Base-by-base conservation (phyloP, 2,113 vertebrate species). In the Antechinus flavipes region DNA sequence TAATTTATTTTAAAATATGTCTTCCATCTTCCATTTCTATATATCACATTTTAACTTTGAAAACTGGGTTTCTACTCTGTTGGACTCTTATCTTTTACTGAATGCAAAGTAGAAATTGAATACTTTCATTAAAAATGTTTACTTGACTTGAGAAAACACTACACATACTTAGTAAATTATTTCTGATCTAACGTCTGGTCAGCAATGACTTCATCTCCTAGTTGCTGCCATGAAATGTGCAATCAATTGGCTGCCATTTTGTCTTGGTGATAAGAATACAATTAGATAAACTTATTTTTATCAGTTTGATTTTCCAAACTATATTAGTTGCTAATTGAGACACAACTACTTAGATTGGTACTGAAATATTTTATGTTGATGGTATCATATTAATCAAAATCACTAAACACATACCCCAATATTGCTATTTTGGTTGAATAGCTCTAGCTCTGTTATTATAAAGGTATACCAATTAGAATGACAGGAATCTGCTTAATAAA, bases 81-180 rank as follows among this genome's bases (percentile, higher is more conserved):
- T 98, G 92, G 91, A 50, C 93, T 96, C 68, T 94, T 49, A 94
- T n/a, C 27, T 95, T 89, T 68, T 92, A 94, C 55, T 93, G 91
- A 95, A 96, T 93, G n/a, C 42, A 61, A 94, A 91, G 55, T 94
- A 97, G 55, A 96, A 95, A 89, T 42, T 97, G 90, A 97, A 95
- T 94, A 89, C 50, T 95, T 94, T 25, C 12, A 84, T 90, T 52
- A 91, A 46, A 16, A 23, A 90, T 94, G 58, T 54, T 46, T 97
- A 49, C 61, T 92, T 97, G 91, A 96, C 53, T 49, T 93, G 92
- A 84, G 53, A 23, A 30, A 91, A 35, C 52, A 91, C 68, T 92
- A 54, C 90, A 89, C 94, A 61, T 93, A 93, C 95, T 96, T 92
- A 96, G 93, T 76, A 96, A 61, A 50, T 91, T 95, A 49, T 96